Evolutionary conservation across 2,797 vertebrate species (phyloP).

Genomic region (Heteromormyrus szaboi): DNA sequence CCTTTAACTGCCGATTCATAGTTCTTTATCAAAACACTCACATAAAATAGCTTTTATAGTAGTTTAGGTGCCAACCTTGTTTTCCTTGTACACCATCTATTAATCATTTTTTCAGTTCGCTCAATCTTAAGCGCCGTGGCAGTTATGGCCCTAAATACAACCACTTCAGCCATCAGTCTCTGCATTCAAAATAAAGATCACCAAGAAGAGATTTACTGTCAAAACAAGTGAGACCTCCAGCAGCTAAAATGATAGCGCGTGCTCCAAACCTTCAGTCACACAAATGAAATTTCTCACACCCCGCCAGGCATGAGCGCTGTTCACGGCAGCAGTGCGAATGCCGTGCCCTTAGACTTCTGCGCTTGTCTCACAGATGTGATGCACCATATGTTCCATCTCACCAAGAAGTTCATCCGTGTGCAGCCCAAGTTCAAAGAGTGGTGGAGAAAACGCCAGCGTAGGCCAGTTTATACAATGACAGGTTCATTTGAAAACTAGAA

Average conservation of each 20-base stretch:
- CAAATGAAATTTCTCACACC: conserved; percentile 4
- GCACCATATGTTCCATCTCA: neutral
- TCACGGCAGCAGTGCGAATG: conserved; percentile 1
- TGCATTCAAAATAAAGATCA: neutral
- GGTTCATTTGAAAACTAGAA: neutral
- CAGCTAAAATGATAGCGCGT: neutral
- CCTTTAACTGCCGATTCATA: neutral
- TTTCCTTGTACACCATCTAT: neutral
- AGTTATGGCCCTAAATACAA: neutral
- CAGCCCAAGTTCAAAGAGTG: neutral
- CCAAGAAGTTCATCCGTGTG: neutral
- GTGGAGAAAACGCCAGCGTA: neutral
- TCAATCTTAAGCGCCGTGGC: neutral
- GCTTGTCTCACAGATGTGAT: neutral
- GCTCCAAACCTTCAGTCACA: conserved; percentile 7
- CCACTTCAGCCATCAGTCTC: neutral
- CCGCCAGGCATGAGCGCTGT: conserved; percentile 1
- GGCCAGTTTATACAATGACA: neutral
- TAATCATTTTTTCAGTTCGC: neutral
- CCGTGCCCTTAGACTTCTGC: neutral
- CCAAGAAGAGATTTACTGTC: neutral
- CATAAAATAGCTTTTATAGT: neutral
- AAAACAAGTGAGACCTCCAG: neutral
- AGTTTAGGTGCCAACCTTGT: neutral
- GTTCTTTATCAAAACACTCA: neutral